Conservation (phyloP, 23 tunicate genomes). For the Diplosoma virens region DNA sequence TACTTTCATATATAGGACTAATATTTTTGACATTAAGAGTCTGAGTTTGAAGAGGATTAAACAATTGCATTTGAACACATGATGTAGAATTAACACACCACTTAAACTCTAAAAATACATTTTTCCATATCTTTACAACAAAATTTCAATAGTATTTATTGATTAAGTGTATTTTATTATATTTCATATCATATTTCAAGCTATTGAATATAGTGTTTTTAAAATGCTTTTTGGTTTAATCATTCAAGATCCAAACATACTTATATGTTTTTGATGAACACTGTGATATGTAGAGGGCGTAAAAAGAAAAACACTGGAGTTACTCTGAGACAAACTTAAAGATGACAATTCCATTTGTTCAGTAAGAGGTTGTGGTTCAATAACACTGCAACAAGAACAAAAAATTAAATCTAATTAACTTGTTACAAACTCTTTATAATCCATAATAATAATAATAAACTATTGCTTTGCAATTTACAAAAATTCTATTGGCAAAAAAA, state of each 20-base stretch:
- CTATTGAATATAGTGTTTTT: no score
- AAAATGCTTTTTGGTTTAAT: no score
- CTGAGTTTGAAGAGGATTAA: constrained; percentile 56
- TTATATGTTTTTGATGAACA: background rate
- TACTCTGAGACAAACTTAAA: background rate
- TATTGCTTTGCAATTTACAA: no score
- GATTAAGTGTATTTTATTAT: no score
- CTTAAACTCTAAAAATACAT: constrained; percentile 44
- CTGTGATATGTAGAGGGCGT: constrained; percentile 54
- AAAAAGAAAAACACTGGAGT: constrained; percentile 70
- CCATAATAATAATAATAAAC: no score
- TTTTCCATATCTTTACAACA: background rate
- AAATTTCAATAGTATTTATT: background rate
- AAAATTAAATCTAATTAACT: background rate
- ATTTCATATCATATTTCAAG: no score
- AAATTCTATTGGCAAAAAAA: no score
- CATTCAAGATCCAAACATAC: no score
- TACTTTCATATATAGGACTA: constrained; percentile 29
- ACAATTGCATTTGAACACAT: constrained; percentile 15
- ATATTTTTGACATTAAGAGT: constrained; percentile 30
- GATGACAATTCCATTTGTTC: constrained; percentile 9
- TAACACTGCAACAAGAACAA: constrained; percentile 12
- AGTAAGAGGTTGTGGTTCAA: constrained; percentile 24
- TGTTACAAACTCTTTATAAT: background rate
- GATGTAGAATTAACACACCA: constrained; percentile 61